Base-by-base conservation (phyloP, 2,113 vertebrate species). In the Urocolius indicus region DNA sequence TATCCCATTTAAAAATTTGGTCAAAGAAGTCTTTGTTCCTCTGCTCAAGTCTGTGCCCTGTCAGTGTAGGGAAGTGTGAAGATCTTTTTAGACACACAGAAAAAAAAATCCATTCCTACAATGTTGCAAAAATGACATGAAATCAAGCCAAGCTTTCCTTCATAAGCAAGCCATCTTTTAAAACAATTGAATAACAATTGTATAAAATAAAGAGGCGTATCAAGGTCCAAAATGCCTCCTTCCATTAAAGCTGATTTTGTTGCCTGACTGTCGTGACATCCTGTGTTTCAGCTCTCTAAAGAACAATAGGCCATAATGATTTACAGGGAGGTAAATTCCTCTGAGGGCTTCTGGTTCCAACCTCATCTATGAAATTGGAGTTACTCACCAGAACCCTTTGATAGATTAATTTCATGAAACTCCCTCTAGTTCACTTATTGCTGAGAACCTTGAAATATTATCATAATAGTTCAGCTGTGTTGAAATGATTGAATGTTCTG, bases 1-100 rank as follows among this genome's bases (percentile, higher is more conserved):
- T 36, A 45, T 88, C 69, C 84, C 84, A 78, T 96, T 94, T 75
- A 75, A 87, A 95, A 90, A 81, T 61, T 52, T 89, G 76, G 72
- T 93, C 67, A 92, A 95, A 90, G 93, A 81, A 80, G 38, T 66
- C 80, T 89, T 93, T 95, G 91, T 96, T 93, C 76, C 14, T 82
- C 59, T 73, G 74, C 87, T 90, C 51, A 87, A 55, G 71, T 89
- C 66, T 80, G 45, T 72, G 75, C 81, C 62, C 76, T 89, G 82
- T 83, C 89, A 90, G 32, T 76, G 76, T 65, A 59, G 89, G 58
- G 55, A 97, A 90, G 90, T 93, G 87, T 90, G 85, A 93, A 94
- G 87, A 90, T 79, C 91, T 84, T 83, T n/a, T 83, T 86, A 92
- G 78, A 77, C 43, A 20, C 55, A 19, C 22, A 5, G 58, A 89